A percentile compares a stretch with the other conserved stretches of the same genome.
Evolutionary conservation across 2,888 invertebrate species (phyloP).

Genomic region (Sturmia bella): DNA sequence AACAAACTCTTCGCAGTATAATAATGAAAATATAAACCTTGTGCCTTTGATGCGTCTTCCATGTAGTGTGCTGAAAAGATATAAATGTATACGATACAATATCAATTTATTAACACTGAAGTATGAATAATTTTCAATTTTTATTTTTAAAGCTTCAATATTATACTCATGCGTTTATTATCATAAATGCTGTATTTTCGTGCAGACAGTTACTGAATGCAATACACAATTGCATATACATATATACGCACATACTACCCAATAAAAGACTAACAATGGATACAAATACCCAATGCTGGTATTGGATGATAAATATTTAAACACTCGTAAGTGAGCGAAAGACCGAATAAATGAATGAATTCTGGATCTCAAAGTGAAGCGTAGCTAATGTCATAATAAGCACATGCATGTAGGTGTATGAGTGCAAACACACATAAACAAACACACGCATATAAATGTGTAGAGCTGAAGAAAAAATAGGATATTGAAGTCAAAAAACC

Average conservation of each 20-base stretch:
- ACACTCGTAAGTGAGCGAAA: constrained; percentile 59
- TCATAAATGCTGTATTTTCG: constrained; percentile 39
- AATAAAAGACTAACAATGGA: constrained; percentile 43
- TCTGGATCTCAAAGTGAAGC: constrained; percentile 57
- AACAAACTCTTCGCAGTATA: too few relatives aligned
- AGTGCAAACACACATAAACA: not conserved
- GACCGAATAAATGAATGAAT: constrained; percentile 30
- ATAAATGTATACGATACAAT: not conserved
- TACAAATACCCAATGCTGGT: constrained; percentile 23
- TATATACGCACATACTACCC: not conserved
- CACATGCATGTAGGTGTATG: not conserved
- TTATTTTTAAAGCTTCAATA: constrained; percentile 1
- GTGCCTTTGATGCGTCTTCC: too few relatives aligned
- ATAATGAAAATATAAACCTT: too few relatives aligned
- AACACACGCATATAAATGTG: too few relatives aligned
- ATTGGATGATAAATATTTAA: constrained; percentile 66
- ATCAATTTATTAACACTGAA: constrained; percentile 1
- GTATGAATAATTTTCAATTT: constrained; percentile 18
- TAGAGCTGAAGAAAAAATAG: constrained; percentile 6
- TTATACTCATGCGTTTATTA: constrained; percentile 29
- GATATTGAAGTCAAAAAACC: constrained; percentile 12
- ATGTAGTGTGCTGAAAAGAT: not conserved
- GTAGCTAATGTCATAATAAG: constrained; percentile 52
- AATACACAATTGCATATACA: not conserved
- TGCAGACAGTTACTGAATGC: not conserved